Base-by-base conservation (phyloP, 2,113 vertebrate genomes). In the Otolemur garnettii region DNA sequence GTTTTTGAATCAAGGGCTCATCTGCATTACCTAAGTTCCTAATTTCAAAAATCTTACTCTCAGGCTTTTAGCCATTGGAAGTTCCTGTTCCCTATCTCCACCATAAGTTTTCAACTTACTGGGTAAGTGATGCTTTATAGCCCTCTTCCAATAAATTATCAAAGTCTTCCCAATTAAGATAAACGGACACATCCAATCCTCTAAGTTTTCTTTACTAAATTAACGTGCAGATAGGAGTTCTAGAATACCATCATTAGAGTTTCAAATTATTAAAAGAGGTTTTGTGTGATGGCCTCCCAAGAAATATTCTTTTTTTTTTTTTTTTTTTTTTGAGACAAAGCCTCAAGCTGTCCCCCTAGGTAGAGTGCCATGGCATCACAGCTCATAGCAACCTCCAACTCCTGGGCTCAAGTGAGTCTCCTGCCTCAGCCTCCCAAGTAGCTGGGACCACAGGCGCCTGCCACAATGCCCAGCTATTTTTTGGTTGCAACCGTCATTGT, bases 251-350 rank as follows among this genome's bases (percentile, higher is more conserved):
- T 57, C 45, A 60, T 12, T 12, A 33, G 53, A 92, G 55, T 59
- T 97, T 94, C 66, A 94, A 78, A 83, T 77, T 77, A 95, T 55
- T 74, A 35, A 42, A 79, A 84, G 4, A 53, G 24, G 75, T 79
- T 87, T 74, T 74, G 22, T 77, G 77, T 69, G 68, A 50, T 53
- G 85, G 60, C 38, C n/a, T 33, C 14, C 62, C 35, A 92, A 64
- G 33, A 26, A 38, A 22, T 50, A 84, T n/a, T 78, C 26, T 80
- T 68, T 82, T 38, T 38, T 38, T 38, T 38, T 38, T 38, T 38
- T 38, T 38, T 38, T 38, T 38, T 38, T 38, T 38, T 38, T 38
- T 38, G 2, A 38, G 38, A 38, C 38, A 38, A 4, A 38, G 38
- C 38, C 38, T 38, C 38, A 38, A 38, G 38, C 38, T 38, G 38